Percentiles rank a stretch among this genome's conserved stretches.
Evolutionary conservation across 2,888 invertebrate species (phyloP).

Genomic region (Amphipoea lucens): DNA sequence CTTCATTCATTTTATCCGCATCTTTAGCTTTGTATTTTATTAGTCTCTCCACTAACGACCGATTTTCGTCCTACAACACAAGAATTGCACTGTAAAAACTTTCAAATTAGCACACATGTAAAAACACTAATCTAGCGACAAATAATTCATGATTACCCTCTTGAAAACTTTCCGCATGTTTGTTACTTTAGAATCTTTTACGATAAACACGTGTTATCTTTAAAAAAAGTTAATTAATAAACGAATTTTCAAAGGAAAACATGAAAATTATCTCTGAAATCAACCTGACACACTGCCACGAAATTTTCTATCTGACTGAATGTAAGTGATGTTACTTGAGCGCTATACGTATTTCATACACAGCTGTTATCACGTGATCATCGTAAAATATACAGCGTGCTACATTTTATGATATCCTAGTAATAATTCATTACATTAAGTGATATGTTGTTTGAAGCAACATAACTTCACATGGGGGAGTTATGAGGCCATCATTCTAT

Average conservation of each 20-base stretch:
- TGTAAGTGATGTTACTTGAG: constrained; percentile 77
- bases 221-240: constrained; percentile 23
- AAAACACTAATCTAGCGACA: constrained; percentile 12
- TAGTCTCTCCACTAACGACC: constrained; percentile 95
- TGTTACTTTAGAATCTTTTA: constrained; percentile 17
- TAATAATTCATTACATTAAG: constrained; percentile 63
- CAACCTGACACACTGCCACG: constrained; percentile 68
- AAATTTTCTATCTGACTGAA: constrained; percentile 79
- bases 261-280: constrained; percentile 53
- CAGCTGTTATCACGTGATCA: constrained; percentile 81
- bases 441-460: constrained; percentile 48
- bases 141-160: constrained; percentile 55
- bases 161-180: constrained; percentile 71
- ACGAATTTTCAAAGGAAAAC: constrained; percentile 46
- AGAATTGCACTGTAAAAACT: constrained; percentile 55
- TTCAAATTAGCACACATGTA: constrained; percentile 28
- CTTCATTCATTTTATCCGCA: constrained; percentile 98
- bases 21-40: constrained; percentile 98
- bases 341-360: constrained; percentile 80
- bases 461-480: constrained; percentile 34
- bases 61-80: constrained; percentile 95
- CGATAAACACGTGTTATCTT: constrained; percentile 14
- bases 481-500: constrained; percentile 51
- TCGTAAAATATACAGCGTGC: constrained; percentile 84
- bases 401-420: constrained; percentile 71